A percentile compares a stretch with the other conserved stretches of the same genome.
Conservation (phyloP, 2,797 vertebrate genomes). For the Parambassis ranga region DNA sequence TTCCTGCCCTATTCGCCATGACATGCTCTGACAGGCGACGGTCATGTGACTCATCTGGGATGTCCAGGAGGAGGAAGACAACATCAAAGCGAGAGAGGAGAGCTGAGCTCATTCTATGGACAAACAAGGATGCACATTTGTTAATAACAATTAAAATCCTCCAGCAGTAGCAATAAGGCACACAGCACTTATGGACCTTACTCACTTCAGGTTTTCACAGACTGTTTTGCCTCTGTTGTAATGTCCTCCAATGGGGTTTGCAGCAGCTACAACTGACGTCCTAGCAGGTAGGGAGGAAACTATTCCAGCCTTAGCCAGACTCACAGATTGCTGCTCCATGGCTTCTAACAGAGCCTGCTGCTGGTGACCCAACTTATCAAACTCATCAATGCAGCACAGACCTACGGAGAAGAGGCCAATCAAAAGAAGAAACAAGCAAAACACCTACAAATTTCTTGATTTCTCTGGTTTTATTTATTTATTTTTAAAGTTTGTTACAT, state of each 20-base stretch:
- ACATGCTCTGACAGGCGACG: slow-evolving; percentile 93
- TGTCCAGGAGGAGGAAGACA: slow-evolving; percentile 95
- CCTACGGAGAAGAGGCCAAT: slow-evolving; percentile 31
- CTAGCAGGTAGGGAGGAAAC: slow-evolving; percentile 95
- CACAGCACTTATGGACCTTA: not conserved
- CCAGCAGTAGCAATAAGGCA: not conserved
- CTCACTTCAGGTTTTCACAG: slow-evolving; percentile 97
- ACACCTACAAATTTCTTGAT: not conserved
- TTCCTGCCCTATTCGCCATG: slow-evolving; percentile 89
- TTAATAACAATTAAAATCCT: not conserved
- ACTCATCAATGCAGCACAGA: slow-evolving; percentile 96
- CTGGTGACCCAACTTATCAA: slow-evolving; percentile 97
- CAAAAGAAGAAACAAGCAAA: not conserved
- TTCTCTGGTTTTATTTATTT: not conserved
- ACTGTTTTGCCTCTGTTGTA: slow-evolving; percentile 97
- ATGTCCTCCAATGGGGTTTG: slow-evolving; percentile 94
- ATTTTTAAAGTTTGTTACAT: not conserved
- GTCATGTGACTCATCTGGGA: slow-evolving; percentile 94
- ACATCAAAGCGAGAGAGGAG: slow-evolving; percentile 95
- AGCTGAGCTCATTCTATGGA: slow-evolving; percentile 91
- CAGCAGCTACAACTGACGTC: slow-evolving; percentile 93
- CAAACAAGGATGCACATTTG: not conserved
- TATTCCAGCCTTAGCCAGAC: slow-evolving; percentile 96
- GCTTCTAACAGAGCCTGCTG: slow-evolving; percentile 96
- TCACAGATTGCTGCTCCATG: slow-evolving; percentile 99